phyloP scores from a whole-genome alignment of 2,113 vertebrate genomes.

The Romanogobio albipinnatus region DNA sequence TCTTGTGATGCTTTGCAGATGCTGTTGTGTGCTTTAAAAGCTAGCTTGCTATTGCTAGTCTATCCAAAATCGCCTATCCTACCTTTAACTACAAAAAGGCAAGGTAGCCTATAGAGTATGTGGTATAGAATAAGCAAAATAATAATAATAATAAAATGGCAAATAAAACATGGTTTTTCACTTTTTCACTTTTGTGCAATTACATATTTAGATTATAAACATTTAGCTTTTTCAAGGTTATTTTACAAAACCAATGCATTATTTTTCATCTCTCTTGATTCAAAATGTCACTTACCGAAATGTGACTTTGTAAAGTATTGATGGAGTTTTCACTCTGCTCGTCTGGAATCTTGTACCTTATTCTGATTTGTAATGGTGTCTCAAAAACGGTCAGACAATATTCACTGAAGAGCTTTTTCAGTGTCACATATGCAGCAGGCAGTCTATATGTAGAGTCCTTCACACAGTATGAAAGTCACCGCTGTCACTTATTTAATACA shows the following conservation, averaged over 20 bases:
- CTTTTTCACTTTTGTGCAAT: too few relatives aligned
- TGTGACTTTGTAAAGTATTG: conserved; percentile 4
- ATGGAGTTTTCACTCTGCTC: conserved; percentile 22
- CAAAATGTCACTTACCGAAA: not conserved
- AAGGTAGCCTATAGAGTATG: too few relatives aligned
- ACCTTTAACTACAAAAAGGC: too few relatives aligned
- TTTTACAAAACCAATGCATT: not conserved
- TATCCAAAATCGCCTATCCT: too few relatives aligned
- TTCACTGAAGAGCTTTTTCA: conserved; percentile 67
- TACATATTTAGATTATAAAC: too few relatives aligned
- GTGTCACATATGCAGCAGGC: conserved; percentile 69
- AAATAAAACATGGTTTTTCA: too few relatives aligned
- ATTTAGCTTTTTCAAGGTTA: not conserved
- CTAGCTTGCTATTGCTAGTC: too few relatives aligned
- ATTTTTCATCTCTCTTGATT: not conserved
- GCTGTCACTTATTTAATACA: conserved; percentile 63
- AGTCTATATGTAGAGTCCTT: conserved; percentile 60
- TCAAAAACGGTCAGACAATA: conserved; percentile 64
- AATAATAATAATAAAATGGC: too few relatives aligned
- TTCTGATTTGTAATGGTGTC: conserved; percentile 75
- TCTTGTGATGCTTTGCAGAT: too few relatives aligned
- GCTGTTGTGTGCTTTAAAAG: too few relatives aligned
- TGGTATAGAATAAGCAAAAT: too few relatives aligned
- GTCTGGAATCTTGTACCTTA: conserved; percentile 52
- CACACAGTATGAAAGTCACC: conserved; percentile 72